Percentiles rank a stretch among this genome's conserved stretches.
phyloP scores from a whole-genome alignment of 2,797 vertebrate genomes.

The Siniperca scherzeri region DNA sequence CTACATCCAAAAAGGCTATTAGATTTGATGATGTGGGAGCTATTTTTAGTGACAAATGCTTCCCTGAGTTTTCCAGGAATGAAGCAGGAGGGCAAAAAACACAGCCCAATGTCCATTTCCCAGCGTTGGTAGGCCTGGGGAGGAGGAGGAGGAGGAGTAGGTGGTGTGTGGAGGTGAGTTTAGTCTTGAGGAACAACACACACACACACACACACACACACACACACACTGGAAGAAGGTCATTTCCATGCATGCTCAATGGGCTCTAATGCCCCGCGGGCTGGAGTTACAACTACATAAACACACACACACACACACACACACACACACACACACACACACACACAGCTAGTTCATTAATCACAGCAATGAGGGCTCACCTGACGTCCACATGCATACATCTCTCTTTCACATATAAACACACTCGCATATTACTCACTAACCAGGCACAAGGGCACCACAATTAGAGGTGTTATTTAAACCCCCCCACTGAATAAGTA shows the following conservation, averaged over 20 bases:
- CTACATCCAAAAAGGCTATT: conserved; percentile 41
- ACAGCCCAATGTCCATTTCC: conserved; percentile 22
- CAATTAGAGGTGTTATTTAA: conserved; percentile 47
- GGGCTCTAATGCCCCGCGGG: conserved; percentile 31
- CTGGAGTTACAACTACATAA: conserved; percentile 4
- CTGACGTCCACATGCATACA: conserved; percentile 39
- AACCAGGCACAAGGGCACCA: conserved; percentile 16
- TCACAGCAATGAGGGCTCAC: conserved; percentile 40
- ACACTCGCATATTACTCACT: conserved; percentile 3
- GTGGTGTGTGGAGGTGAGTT: conserved; percentile 20
- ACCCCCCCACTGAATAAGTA: neutral
- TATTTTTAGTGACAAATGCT: conserved; percentile 48
- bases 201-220: conserved; percentile 6
- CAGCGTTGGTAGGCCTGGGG: neutral
- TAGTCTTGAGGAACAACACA: conserved; percentile 1
- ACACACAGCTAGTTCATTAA: conserved; percentile 55
- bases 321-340: conserved; percentile 2
- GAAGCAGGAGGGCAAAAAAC: conserved; percentile 28
- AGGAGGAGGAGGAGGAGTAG: no score
- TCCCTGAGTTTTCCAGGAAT: conserved; percentile 57
- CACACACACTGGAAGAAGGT: conserved; percentile 26
- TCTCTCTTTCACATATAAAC: neutral
- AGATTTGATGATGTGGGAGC: conserved; percentile 33
- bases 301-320: neutral
- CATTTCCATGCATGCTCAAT: conserved; percentile 60